A percentile compares a stretch with the other conserved stretches of the same genome.
Evolutionary conservation across 2,113 vertebrate genomes (phyloP).

Genomic region (Cephalopholis sonnerati): DNA sequence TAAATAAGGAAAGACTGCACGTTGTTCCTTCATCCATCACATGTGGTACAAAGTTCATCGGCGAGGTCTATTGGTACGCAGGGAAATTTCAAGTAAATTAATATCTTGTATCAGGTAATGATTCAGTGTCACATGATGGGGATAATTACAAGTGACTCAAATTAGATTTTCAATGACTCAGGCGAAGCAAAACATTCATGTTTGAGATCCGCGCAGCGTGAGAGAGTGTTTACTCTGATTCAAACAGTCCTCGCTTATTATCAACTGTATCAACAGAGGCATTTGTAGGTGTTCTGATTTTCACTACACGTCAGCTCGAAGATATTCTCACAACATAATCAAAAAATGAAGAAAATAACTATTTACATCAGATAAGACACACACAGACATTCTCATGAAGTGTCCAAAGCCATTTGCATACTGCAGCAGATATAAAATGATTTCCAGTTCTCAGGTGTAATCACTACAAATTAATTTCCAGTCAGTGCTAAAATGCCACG

Average conservation of each 20-base stretch:
- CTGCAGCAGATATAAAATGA: constrained; percentile 35
- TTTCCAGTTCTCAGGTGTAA: constrained; percentile 60
- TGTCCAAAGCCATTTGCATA: constrained; percentile 20
- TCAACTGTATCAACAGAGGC: neutral
- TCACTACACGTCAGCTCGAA: constrained; percentile 1
- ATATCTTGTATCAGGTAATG: neutral
- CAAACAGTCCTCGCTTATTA: constrained; percentile 10
- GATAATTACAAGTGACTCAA: constrained; percentile 33
- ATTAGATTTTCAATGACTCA: constrained; percentile 33
- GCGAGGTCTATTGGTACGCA: neutral
- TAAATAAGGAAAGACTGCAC: constrained; percentile 38
- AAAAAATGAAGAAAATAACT: neutral
- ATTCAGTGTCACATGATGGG: constrained; percentile 8
- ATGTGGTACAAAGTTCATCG: constrained; percentile 15
- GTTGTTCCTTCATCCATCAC: neutral
- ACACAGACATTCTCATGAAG: neutral
- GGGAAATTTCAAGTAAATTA: constrained; percentile 14
- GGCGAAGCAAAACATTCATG: constrained; percentile 16
- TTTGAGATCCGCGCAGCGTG: constrained; percentile 4
- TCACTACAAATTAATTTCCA: constrained; percentile 59
- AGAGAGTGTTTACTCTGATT: constrained; percentile 26
- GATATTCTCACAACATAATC: neutral
- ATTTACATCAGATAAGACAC: neutral
- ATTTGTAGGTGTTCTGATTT: neutral
- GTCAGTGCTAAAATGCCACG: constrained; percentile 53